phyloP scores from a whole-genome alignment of 2,113 vertebrate species.

The Catharus minimus region DNA sequence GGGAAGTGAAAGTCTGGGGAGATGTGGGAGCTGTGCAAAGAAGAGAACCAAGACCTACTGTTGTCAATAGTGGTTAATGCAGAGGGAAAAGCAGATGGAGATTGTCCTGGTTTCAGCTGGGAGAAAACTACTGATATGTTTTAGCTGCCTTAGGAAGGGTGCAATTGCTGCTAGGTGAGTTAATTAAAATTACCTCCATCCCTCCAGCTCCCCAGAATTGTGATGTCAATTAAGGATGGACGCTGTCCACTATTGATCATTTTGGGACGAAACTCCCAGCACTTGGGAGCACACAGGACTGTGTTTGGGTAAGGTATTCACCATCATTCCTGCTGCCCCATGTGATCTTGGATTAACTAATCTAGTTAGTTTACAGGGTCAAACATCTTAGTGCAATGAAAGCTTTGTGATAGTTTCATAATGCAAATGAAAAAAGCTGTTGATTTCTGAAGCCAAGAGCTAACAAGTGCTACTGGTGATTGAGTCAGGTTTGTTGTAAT shows the following conservation, averaged over 20 bases:
- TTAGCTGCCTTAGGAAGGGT: not conserved
- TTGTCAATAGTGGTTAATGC: not conserved
- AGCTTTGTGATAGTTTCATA: not conserved
- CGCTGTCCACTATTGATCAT: not conserved
- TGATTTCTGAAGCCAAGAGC: constrained; percentile 37
- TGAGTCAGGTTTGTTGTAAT: constrained; percentile 72
- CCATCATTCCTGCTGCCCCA: not conserved
- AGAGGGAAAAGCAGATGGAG: not conserved
- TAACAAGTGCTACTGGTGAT: constrained; percentile 58
- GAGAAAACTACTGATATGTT: not conserved
- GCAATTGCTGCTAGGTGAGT: not conserved
- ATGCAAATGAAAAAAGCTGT: constrained; percentile 24
- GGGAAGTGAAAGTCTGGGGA: not conserved
- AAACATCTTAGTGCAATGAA: not conserved
- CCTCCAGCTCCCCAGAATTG: not conserved
- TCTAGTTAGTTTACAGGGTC: not conserved
- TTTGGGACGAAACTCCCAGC: not conserved
- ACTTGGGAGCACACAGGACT: rapidly evolving
- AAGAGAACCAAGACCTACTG: not conserved
- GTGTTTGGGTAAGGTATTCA: not conserved
- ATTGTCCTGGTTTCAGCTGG: not conserved
- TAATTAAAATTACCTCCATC: not conserved
- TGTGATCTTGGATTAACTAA: not conserved
- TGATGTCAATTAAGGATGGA: not conserved
- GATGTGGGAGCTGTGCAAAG: not conserved